phyloP scores from a whole-genome alignment of 2,797 vertebrate genomes.

The Hipposideros larvatus region DNA sequence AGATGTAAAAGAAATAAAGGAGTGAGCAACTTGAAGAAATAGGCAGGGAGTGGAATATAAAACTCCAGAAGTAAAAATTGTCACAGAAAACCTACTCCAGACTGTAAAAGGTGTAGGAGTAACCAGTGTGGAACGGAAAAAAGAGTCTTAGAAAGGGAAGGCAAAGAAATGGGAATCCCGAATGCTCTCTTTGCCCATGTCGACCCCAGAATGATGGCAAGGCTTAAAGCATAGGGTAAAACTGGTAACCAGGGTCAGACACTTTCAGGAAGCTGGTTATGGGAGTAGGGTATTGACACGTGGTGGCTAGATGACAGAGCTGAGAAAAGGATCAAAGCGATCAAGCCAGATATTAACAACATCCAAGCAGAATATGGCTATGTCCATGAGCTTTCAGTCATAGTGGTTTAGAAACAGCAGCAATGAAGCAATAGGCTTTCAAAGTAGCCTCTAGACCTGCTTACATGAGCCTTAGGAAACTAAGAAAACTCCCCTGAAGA shows the following conservation, averaged over 20 bases:
- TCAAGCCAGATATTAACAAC: not conserved
- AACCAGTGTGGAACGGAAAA: not conserved
- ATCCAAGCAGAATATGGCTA: not conserved
- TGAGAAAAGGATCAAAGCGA: not conserved
- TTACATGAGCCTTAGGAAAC: not conserved
- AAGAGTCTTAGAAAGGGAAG: not conserved
- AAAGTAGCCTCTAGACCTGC: not conserved
- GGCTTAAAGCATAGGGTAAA: not conserved
- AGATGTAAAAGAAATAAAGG: not conserved
- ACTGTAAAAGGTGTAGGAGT: not conserved
- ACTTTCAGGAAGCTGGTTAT: not conserved
- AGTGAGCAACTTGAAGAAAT: not conserved
- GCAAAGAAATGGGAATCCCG: not conserved
- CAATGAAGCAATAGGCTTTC: not conserved
- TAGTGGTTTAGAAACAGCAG: not conserved
- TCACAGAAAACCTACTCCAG: not conserved
- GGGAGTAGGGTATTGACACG: not conserved
- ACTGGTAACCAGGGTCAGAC: not conserved
- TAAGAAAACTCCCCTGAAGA: not conserved
- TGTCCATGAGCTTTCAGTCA: not conserved
- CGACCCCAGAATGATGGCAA: not conserved
- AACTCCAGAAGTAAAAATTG: not conserved
- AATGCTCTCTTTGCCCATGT: not conserved
- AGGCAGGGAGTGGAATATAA: not conserved
- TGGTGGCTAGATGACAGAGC: not conserved